Conservation (phyloP, 2,113 vertebrate species). For the Zosterops lateralis region DNA sequence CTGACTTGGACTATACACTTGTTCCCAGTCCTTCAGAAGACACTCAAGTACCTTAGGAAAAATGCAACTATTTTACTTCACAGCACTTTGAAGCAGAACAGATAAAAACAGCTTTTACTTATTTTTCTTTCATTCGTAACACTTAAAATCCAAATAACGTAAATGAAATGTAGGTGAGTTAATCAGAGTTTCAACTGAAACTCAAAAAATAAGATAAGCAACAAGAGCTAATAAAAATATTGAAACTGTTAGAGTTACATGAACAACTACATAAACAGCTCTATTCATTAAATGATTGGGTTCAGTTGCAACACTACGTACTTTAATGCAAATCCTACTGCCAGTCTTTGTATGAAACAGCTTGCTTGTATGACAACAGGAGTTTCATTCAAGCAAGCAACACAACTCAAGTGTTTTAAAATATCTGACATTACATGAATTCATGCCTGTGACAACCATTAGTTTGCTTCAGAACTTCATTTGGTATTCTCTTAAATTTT, state of each 20-base stretch:
- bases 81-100: neutral
- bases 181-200: neutral
- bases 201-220: neutral
- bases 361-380: neutral
- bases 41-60: neutral
- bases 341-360: neutral
- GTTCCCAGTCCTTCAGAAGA: neutral
- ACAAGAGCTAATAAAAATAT: neutral
- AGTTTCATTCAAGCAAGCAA: neutral
- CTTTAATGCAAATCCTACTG: neutral
- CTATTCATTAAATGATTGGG: neutral
- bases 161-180: neutral
- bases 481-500: neutral
- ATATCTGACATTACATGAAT: neutral
- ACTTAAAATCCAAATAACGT: neutral
- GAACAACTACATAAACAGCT: neutral
- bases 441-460: neutral
- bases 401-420: neutral
- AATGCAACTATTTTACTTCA: neutral
- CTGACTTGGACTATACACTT: neutral
- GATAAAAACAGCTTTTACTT: neutral
- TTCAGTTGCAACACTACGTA: neutral
- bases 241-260: neutral
- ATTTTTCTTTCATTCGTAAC: neutral
- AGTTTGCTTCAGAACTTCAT: neutral